Percentiles rank a stretch among this genome's conserved stretches.
These are phyloP conservation scores for Epizoanthus fatuus DNA, from an alignment of 92 coral and sea anemone genomes.

Conservation along the genomic window DNA sequence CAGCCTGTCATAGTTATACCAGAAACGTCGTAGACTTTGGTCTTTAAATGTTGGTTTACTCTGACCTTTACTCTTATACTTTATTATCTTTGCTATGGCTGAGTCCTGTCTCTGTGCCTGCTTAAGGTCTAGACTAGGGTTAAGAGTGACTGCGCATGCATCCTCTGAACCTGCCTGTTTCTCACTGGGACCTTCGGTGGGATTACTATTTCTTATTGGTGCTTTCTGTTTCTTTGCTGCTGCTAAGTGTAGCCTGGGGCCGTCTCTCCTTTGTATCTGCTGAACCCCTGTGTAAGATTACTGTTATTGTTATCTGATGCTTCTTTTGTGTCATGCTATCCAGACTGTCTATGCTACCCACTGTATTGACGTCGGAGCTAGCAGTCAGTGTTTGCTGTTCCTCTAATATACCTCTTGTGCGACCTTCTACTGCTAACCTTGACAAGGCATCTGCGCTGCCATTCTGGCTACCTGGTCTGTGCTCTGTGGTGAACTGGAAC, in stretches of 20 bases:
- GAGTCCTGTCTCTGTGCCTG: constrained; percentile 6
- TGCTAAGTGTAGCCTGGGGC: too few relatives aligned
- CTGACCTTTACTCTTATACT: constrained; percentile 13
- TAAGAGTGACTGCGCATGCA: constrained; percentile 28
- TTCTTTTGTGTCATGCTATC: too few relatives aligned
- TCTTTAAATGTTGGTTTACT: constrained; percentile 18
- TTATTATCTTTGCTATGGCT: constrained; percentile 11
- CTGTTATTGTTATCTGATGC: too few relatives aligned
- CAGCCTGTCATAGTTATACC: constrained; percentile 48
- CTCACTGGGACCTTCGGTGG: neutral
- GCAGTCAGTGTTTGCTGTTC: too few relatives aligned
- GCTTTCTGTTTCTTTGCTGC: too few relatives aligned
- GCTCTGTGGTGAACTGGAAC: constrained; percentile 56
- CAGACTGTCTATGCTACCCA: too few relatives aligned
- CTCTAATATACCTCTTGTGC: neutral
- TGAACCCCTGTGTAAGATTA: too few relatives aligned
- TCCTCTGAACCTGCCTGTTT: constrained; percentile 17
- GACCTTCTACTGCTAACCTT: constrained; percentile 13
- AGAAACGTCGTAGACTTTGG: constrained; percentile 23
- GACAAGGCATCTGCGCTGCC: constrained; percentile 60
- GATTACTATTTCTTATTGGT: too few relatives aligned
- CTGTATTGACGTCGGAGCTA: too few relatives aligned
- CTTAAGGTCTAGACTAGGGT: constrained; percentile 16
- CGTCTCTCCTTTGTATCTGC: too few relatives aligned
- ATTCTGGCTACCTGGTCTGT: constrained; percentile 57